phyloP scores from a whole-genome alignment of 2,113 vertebrate genomes.

The Entelurus aequoreus region DNA sequence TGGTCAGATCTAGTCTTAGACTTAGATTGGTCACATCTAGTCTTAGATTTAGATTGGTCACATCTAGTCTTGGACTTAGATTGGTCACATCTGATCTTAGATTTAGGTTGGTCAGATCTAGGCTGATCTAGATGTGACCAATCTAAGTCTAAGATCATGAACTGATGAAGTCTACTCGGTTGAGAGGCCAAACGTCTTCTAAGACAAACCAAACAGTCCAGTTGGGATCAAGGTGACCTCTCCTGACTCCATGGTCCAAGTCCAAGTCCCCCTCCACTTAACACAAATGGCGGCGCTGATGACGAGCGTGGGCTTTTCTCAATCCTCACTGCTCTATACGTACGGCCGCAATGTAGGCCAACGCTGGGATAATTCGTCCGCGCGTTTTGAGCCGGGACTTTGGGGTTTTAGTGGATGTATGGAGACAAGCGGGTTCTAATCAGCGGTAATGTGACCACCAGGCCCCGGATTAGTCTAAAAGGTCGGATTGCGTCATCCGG shows the following conservation, averaged over 20 bases:
- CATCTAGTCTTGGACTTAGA: too few relatives aligned
- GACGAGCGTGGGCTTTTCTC: conserved; percentile 35
- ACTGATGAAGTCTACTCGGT: too few relatives aligned
- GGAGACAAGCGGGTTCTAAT: conserved; percentile 39
- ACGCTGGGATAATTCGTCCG: conserved; percentile 39
- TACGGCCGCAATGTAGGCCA: conserved; percentile 28
- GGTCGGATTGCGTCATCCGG: conserved; percentile 24
- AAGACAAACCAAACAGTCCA: too few relatives aligned
- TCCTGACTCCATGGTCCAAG: conserved; percentile 6
- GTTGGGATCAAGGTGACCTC: not conserved
- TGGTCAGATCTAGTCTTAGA: too few relatives aligned
- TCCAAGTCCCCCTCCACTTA: conserved; percentile 12
- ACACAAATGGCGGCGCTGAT: conserved; percentile 17
- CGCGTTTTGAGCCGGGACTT: conserved; percentile 16
- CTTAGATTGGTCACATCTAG: too few relatives aligned
- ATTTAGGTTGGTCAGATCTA: too few relatives aligned
- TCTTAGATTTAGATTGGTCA: too few relatives aligned
- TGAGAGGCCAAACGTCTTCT: too few relatives aligned
- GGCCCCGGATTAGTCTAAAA: conserved; percentile 44
- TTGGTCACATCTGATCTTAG: too few relatives aligned
- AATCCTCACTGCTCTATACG: conserved; percentile 26
- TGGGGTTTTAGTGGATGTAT: conserved; percentile 33
- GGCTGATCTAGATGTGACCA: too few relatives aligned
- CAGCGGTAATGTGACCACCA: conserved; percentile 41
- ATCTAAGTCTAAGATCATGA: too few relatives aligned